Evolutionary conservation across 2,113 vertebrate species (phyloP), one percentile per base, ranked within the genome.

Genomic region (Serilophus lunatus): DNA sequence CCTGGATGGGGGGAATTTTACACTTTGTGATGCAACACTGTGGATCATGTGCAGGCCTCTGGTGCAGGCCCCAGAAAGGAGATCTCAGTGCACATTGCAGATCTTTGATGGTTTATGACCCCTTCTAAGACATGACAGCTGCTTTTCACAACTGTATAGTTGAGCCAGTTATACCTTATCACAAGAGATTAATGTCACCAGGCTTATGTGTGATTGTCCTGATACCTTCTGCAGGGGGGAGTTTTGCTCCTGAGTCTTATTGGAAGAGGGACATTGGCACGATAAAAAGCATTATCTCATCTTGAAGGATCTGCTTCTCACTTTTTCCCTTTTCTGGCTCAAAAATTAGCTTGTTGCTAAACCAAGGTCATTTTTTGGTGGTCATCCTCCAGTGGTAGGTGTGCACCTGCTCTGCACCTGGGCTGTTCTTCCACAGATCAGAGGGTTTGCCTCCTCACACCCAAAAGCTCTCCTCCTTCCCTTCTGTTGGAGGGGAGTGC

Each of bases 231-330:
- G 24, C n/a, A 18, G 7, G 24, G 13, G 26, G 19, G 7, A 60
- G 31, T 82, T 82, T 53, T 68, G 10, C 28, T 25, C 23, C 28
- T 60, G 38, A 82, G 8, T n/a, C 53, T 53, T 29, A 25, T 20
- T 0, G 1, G 8, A 8, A 31, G 59, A 12, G 47, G 11, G 38
- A n/a, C 36, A n/a, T 7, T 2, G 6, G 3, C 7, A 8, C 22
- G 23, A n/a, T 40, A 13, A 60, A 75, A 82, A 68, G 3, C 24
- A 75, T 40, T 35, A 22, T 9, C 6, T 40, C 29, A 60, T 17
- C 6, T 29, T 10, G 13, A 3, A 61, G 17, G n/a, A 8, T 40
- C 13, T 29, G 18, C 17, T 60, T 74, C 12, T 18, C 60, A 20
- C 29, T 2, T 40, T 89, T 82, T 49, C 17, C 40, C 13, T 45